Evolutionary conservation across 1,140 invertebrate species (phyloP).

Genomic region (Mizuhopecten yessoensis): DNA sequence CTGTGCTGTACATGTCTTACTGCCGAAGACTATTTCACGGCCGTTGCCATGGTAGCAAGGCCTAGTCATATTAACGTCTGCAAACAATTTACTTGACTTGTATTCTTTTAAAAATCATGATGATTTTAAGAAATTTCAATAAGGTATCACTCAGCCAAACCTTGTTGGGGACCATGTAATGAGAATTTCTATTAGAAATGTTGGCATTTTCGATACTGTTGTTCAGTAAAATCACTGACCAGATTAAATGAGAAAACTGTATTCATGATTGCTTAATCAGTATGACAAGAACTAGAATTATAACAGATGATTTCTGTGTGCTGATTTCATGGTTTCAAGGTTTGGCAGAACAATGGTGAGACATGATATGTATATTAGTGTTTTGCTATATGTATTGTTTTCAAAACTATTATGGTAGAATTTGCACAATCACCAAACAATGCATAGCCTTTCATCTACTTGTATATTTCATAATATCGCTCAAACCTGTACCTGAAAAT

Average conservation of each 20-base stretch:
- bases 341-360: neutral
- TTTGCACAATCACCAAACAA: neutral
- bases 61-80: no score
- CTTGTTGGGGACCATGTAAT: neutral
- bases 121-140: neutral
- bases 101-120: neutral
- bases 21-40: neutral
- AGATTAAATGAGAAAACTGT: neutral
- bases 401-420: neutral
- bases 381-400: neutral
- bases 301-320: neutral
- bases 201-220: neutral
- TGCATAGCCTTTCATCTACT: no score
- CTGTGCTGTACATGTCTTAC: neutral
- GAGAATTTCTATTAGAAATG: no score
- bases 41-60: neutral
- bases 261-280: neutral
- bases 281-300: neutral
- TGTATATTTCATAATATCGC: neutral
- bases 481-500: neutral
- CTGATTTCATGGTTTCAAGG: neutral
- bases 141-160: neutral
- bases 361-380: neutral
- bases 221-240: neutral
- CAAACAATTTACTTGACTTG: neutral